Conservation (phyloP, 2,113 vertebrate species). For the Silurus asotus region DNA sequence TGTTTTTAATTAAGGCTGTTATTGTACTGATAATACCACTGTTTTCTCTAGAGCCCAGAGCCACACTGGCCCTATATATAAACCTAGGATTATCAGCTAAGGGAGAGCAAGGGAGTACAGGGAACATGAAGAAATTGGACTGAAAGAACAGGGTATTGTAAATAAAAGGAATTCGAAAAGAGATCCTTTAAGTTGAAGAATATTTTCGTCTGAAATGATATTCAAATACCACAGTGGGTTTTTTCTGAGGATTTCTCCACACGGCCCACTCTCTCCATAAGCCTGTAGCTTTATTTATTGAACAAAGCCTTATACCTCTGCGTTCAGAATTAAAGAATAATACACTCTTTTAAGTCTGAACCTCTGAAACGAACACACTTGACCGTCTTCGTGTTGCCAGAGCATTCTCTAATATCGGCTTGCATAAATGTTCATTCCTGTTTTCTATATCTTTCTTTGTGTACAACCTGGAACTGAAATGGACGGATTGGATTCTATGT, state of each 20-base stretch:
- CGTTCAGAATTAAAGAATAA: conserved; percentile 26
- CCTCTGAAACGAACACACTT: conserved; percentile 12
- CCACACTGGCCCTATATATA: conserved; percentile 23
- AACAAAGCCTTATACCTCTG: conserved; percentile 37
- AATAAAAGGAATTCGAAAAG: conserved; percentile 8
- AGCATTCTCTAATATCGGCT: not conserved
- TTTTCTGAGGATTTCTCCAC: not conserved
- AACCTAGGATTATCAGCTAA: conserved; percentile 21
- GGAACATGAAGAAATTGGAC: not conserved
- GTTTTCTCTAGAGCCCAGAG: conserved; percentile 40
- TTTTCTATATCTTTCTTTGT: not conserved
- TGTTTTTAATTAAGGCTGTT: conserved; percentile 38
- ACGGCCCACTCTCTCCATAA: not conserved
- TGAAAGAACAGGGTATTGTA: conserved; percentile 5
- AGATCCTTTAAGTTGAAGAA: not conserved
- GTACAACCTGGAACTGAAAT: not conserved
- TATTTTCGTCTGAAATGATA: conserved; percentile 31
- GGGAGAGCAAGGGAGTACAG: not conserved
- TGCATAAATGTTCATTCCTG: not conserved
- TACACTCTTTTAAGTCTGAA: conserved; percentile 25
- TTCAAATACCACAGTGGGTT: conserved; percentile 11
- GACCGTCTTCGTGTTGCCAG: not conserved
- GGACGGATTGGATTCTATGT: not conserved
- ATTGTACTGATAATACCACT: conserved; percentile 31
- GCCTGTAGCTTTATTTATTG: conserved; percentile 46